Evolutionary conservation across 2,888 invertebrate species (phyloP).

Genomic region (Auanema sp.): DNA sequence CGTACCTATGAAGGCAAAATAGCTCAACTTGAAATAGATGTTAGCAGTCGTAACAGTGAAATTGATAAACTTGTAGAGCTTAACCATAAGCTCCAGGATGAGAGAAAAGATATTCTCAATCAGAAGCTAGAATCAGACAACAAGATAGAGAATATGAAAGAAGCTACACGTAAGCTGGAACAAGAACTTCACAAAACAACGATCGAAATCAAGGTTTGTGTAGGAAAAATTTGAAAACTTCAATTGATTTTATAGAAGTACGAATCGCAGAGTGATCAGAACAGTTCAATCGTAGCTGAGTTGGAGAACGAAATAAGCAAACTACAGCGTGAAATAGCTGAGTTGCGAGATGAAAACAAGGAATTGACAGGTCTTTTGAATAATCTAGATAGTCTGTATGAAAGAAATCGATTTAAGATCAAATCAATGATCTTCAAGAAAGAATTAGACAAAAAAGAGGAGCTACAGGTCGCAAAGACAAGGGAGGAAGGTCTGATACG

Average conservation of each 20-base stretch:
- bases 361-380: no score
- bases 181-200: conserved; percentile 52
- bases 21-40: conserved; percentile 58
- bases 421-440: conserved; percentile 55
- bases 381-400: no score
- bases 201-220: neutral
- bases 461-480: conserved; percentile 60
- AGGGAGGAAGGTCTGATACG: conserved; percentile 62
- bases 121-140: conserved; percentile 58
- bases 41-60: conserved; percentile 52
- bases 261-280: no score
- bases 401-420: conserved; percentile 48
- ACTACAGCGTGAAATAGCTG: conserved; percentile 35
- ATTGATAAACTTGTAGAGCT: conserved; percentile 59
- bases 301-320: conserved; percentile 49
- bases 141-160: conserved; percentile 51
- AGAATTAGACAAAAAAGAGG: conserved; percentile 25
- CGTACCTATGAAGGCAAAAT: conserved; percentile 61
- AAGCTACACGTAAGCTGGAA: conserved; percentile 58
- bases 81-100: conserved; percentile 58
- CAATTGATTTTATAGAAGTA: no score
- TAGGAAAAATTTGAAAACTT: no score
- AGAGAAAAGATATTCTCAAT: conserved; percentile 58
- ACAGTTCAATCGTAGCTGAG: no score
- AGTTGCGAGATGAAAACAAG: conserved; percentile 26